Evolutionary conservation across 2,113 vertebrate species (phyloP).

Genomic region (Narcine bancroftii): DNA sequence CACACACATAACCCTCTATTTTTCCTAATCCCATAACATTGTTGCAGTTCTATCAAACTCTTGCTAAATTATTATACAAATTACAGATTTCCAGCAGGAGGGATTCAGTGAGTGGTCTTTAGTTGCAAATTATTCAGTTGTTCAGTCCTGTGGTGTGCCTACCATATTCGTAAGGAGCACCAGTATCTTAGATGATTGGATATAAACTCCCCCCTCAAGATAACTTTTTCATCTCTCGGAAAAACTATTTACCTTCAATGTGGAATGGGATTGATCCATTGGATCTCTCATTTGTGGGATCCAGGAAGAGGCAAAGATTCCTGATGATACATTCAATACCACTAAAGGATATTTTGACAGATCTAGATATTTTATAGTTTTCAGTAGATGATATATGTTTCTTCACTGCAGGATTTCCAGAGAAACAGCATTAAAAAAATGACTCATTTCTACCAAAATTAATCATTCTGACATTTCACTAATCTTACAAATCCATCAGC

Average conservation of each 20-base stretch:
- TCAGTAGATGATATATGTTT: slow-evolving; percentile 22
- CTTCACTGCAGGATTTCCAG: slow-evolving; percentile 40
- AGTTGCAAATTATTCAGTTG: slow-evolving; percentile 48
- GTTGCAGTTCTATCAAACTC: no score
- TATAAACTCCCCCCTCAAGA: slow-evolving; percentile 46
- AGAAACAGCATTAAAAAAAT: slow-evolving; percentile 44
- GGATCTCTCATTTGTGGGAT: slow-evolving; percentile 41
- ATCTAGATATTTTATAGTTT: slow-evolving; percentile 43
- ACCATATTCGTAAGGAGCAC: slow-evolving; percentile 46
- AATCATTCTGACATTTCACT: slow-evolving; percentile 44
- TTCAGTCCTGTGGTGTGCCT: slow-evolving; percentile 43
- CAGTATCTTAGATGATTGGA: slow-evolving; percentile 41
- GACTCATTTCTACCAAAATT: slow-evolving; percentile 43
- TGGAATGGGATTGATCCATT: slow-evolving; percentile 44
- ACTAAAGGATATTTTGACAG: slow-evolving; percentile 47
- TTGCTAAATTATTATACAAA: slow-evolving; percentile 48
- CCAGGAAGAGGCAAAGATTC: slow-evolving; percentile 49
- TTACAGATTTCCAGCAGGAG: slow-evolving; percentile 55
- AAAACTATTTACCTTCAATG: slow-evolving; percentile 44
- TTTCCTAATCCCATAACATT: no score
- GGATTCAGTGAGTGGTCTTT: slow-evolving; percentile 34
- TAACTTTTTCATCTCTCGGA: slow-evolving; percentile 48
- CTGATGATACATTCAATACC: slow-evolving; percentile 45
- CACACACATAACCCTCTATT: no score
- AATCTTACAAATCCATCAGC: slow-evolving; percentile 44